Percentiles rank a stretch among this genome's conserved stretches.
Conservation (phyloP, 2,888 invertebrate genomes). For the Epinotia brunnichana region DNA sequence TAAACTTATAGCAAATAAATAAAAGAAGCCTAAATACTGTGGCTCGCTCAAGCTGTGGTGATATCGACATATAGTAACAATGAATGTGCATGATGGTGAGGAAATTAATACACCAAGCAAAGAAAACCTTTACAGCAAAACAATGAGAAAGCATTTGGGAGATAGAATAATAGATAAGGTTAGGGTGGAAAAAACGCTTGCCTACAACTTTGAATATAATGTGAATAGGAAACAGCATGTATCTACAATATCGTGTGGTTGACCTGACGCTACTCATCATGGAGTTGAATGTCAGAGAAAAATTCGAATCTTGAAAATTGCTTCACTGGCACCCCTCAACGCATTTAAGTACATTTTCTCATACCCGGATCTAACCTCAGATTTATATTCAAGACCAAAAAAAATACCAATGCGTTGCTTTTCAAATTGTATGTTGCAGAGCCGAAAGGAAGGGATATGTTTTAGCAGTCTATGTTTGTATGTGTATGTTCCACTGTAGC, state of each 20-base stretch:
- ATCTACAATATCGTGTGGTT: neutral
- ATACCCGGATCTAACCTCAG: no score
- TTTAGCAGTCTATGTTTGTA: no score
- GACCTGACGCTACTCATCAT: no score
- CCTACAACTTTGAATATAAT: slow-evolving; percentile 8
- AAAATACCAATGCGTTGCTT: no score
- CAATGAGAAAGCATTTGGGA: slow-evolving; percentile 58
- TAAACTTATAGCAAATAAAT: slow-evolving; percentile 6
- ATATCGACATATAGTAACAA: slow-evolving; percentile 13
- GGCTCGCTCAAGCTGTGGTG: neutral
- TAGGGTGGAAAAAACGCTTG: slow-evolving; percentile 49
- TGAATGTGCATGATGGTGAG: slow-evolving; percentile 51
- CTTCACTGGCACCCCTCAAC: no score
- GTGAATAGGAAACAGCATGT: neutral
- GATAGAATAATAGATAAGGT: slow-evolving; percentile 46
- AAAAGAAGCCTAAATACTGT: neutral
- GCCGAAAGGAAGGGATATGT: no score
- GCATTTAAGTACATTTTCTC: no score
- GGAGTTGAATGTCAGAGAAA: no score
- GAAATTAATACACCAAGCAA: slow-evolving; percentile 65
- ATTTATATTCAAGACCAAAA: no score
- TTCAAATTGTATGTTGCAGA: no score
- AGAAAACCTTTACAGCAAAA: slow-evolving; percentile 56
- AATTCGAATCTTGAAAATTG: no score
- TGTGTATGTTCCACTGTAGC: no score